phyloP scores from a whole-genome alignment of 92 coral and sea anemone genomes.

The Phenganax subtilis region DNA sequence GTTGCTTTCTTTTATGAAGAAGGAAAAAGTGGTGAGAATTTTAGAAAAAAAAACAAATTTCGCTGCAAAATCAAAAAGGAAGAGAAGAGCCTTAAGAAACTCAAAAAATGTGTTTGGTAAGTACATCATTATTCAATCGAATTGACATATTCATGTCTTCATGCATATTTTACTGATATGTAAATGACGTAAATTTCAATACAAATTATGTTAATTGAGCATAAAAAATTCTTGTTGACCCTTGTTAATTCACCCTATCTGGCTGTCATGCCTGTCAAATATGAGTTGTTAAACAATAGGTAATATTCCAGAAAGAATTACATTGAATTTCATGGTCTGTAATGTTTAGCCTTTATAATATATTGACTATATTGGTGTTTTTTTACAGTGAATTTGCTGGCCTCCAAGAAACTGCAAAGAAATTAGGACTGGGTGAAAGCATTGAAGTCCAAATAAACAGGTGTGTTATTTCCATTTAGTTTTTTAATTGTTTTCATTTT shows the following conservation, averaged over 20 bases:
- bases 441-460: conserved; percentile 50
- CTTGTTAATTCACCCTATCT: neutral
- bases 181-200: neutral
- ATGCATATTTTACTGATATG: neutral
- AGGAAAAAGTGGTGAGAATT: conserved; percentile 51
- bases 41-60: conserved; percentile 27
- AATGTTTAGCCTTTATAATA: conserved; percentile 10
- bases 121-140: conserved; percentile 10
- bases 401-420: conserved; percentile 53
- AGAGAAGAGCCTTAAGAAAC: conserved; percentile 42
- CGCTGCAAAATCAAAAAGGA: conserved; percentile 46
- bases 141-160: neutral
- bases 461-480: conserved; percentile 40
- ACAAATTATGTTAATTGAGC: conserved; percentile 20
- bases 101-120: conserved; percentile 39
- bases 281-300: neutral
- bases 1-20: conserved; percentile 46
- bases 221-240: conserved; percentile 11
- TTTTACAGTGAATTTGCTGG: conserved; percentile 54
- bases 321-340: conserved; percentile 6
- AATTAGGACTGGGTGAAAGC: conserved; percentile 49
- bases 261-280: neutral
- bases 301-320: conserved; percentile 6
- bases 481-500: neutral
- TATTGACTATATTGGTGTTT: conserved; percentile 12